A percentile compares a stretch with the other conserved stretches of the same genome.
Evolutionary conservation across 1,140 invertebrate species (phyloP).

Genomic region (Cryptotermes secundus): DNA sequence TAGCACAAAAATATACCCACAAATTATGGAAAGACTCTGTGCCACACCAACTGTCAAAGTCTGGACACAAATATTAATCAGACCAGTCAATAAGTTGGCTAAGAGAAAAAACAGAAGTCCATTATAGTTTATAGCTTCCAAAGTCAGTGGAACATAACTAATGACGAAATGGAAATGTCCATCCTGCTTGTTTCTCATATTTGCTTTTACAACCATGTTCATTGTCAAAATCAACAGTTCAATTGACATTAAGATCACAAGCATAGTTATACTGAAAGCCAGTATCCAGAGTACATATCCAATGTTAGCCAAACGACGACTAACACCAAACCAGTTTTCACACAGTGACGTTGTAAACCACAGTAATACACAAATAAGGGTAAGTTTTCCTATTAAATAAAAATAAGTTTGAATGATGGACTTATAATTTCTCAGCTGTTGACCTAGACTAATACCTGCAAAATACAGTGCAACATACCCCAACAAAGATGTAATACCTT

Average conservation of each 20-base stretch:
- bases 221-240: slow-evolving; percentile 52
- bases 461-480: slow-evolving; percentile 86
- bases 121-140: slow-evolving; percentile 70
- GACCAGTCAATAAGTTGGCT: slow-evolving; percentile 76
- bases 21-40: slow-evolving; percentile 56
- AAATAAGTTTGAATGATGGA: slow-evolving; percentile 32
- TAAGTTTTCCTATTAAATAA: not conserved
- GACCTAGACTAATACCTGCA: slow-evolving; percentile 66
- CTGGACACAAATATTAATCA: slow-evolving; percentile 68
- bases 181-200: not conserved
- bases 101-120: slow-evolving; percentile 76
- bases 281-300: slow-evolving; percentile 75
- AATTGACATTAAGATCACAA: slow-evolving; percentile 55
- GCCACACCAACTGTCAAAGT: slow-evolving; percentile 55
- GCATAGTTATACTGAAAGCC: slow-evolving; percentile 55
- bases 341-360: slow-evolving; percentile 51
- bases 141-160: slow-evolving; percentile 55
- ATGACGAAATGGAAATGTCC: slow-evolving; percentile 36
- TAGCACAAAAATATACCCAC: slow-evolving; percentile 56
- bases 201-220: slow-evolving; percentile 23
- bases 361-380: slow-evolving; percentile 43
- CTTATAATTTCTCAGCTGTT: slow-evolving; percentile 53
- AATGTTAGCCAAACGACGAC: slow-evolving; percentile 73
- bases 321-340: slow-evolving; percentile 54
- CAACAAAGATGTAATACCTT: slow-evolving; percentile 80